A percentile compares a stretch with the other conserved stretches of the same genome.
Conservation (phyloP, 1,140 invertebrate genomes). For the Cardiocondyla obscurior region DNA sequence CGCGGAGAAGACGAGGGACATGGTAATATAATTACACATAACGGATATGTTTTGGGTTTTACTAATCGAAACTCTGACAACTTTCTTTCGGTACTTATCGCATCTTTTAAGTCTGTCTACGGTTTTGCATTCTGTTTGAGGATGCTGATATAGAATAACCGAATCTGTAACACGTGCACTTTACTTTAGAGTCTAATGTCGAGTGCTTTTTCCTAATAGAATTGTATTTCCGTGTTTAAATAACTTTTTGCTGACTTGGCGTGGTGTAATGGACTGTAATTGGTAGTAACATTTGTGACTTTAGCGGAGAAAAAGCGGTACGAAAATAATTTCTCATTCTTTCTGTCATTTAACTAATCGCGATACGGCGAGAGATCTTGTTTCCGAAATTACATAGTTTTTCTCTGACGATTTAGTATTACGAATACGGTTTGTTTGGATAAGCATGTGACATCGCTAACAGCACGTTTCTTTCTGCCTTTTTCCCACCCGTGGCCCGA, state of each 20-base stretch:
- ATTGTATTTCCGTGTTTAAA: background rate
- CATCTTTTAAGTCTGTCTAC: constrained; percentile 2
- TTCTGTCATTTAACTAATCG: constrained; percentile 45
- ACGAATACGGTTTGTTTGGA: constrained; percentile 66
- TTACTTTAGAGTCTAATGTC: constrained; percentile 27
- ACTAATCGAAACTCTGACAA: constrained; percentile 36
- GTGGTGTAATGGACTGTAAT: constrained; percentile 13
- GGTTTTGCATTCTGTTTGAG: background rate
- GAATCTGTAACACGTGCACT: constrained; percentile 2
- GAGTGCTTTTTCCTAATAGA: constrained; percentile 29
- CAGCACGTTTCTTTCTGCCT: constrained; percentile 81
- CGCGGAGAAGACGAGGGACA: constrained; percentile 84
- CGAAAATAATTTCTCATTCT: background rate
- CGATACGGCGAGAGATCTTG: constrained; percentile 42
- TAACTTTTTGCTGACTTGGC: background rate
- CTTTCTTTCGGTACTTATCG: constrained; percentile 13
- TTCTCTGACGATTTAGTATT: constrained; percentile 57
- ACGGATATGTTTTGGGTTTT: constrained; percentile 22
- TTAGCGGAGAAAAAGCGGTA: background rate
- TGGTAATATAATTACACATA: constrained; percentile 72
- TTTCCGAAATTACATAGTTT: constrained; percentile 61
- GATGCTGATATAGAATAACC: background rate
- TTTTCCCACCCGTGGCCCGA: constrained; percentile 18
- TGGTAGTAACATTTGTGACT: constrained; percentile 17
- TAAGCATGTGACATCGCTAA: constrained; percentile 80